Base-by-base conservation (phyloP, 2,888 invertebrate genomes). In the Drosophila buzzatii region DNA sequence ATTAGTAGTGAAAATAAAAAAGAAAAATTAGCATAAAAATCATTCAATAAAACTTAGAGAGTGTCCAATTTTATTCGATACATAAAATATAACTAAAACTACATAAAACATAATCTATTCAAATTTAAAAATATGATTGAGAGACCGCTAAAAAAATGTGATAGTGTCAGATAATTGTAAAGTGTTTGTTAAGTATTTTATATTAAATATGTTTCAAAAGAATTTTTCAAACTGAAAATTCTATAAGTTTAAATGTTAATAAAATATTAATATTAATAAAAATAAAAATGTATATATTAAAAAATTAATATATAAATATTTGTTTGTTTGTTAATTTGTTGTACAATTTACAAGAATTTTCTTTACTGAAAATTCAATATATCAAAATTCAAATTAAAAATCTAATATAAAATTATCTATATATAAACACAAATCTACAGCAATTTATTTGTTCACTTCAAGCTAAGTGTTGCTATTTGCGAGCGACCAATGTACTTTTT, bases 1-100 rank as follows among this genome's bases (percentile, higher is more conserved):
- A 35, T 31, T 20, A 68, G 39, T 49, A 0, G 33, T 39, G n/a
- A 23, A 44, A 55, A 39, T 5, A 6, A 51, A 47, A 8, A 31
- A 61, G 44, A 47, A 9, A 8, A 31, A 61, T 45, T 18, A 61
- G 53, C 31, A 41, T 20, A 12, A 16, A 20, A 67, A 27, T 23
- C 16, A 20, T 31, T 10, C 16, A 16, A 59, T 49, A 59, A 59
- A 37, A 59, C 39, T 41, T 55, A 41, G 55, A 55, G n/a, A 7
- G 2, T 41, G 0, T 41, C 55, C 55, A 55, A 55, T 55, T 55
- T 55, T 55, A 55, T 55, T 55, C n/a, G 41, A n/a, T 39, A 55
- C 41, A 41, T 31, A 31, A 18, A 18, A 7, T 7, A 55, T 2
- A 55, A 55, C 27, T 37, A 39, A 9, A 31, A 27, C 27, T 55